Base-by-base conservation (phyloP, 2,113 vertebrate genomes). In the Varanus komodoensis region DNA sequence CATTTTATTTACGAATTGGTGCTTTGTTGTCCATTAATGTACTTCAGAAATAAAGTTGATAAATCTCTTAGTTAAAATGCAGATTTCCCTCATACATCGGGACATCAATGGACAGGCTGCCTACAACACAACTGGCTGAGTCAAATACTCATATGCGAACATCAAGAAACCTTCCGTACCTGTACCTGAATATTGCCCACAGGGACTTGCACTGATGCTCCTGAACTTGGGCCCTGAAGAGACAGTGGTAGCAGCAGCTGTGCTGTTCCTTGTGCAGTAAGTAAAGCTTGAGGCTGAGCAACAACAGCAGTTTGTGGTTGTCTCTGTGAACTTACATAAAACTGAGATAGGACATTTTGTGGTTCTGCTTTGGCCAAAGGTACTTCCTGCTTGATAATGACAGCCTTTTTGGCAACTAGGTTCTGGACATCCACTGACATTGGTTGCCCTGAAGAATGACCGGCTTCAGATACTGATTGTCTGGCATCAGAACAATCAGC, bases 201-300 rank as follows among this genome's bases (percentile, higher is more conserved):
- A 0, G 98, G 98, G 64, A 98, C 96, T 88, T 98, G 98, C 91
- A 98, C 95, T 25, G 97, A 96, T 81, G 97, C 84, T 84, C 97
- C 87, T 84, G 97, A 89, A 69, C 96, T 94, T 1, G 97, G 97
- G 94, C 95, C 97, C 77, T 98, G 97, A 87, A 99, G 97, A 7
- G 98, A 98, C 0, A 99, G 96, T 0, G 98, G 97, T 79, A 98
- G 97, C 75, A 98, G 97, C 90, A 98, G 96, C 96, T 98, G 98
- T 48, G 98, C 94, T 27, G 97, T 97, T 77, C 97, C 88, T 77
- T 97, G 97, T 0, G 98, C 94, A 87, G 98, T 94, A 93, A 99
- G 95, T 79, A 99, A 90, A 81, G 98, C 97, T 90, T 98, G 98
- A 14, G 98, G 98, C 82, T 96, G 98, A 75, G 97, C 96, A 3